phyloP scores from a whole-genome alignment of 1,140 invertebrate species.

The Meteorus sp. region DNA sequence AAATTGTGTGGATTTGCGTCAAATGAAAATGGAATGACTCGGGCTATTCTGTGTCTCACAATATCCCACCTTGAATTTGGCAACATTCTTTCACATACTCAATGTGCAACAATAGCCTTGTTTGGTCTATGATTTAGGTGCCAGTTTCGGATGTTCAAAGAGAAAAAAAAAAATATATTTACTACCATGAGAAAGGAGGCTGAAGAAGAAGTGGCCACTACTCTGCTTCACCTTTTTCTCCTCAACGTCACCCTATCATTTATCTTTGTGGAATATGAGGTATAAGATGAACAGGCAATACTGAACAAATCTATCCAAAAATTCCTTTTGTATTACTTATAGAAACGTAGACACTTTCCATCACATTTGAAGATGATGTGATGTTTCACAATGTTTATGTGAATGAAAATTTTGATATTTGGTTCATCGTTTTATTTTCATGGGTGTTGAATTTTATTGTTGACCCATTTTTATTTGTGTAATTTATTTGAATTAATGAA shows the following conservation, averaged over 20 bases:
- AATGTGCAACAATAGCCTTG: slow-evolving; percentile 54
- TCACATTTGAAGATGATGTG: too few relatives aligned
- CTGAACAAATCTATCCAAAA: neutral
- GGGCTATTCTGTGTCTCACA: slow-evolving; percentile 16
- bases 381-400: too few relatives aligned
- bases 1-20: too few relatives aligned
- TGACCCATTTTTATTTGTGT: too few relatives aligned
- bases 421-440: too few relatives aligned
- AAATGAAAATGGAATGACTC: too few relatives aligned
- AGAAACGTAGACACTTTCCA: too few relatives aligned
- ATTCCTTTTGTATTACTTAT: neutral
- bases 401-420: too few relatives aligned
- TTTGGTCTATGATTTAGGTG: slow-evolving; percentile 53
- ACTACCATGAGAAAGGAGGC: neutral
- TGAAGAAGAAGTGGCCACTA: too few relatives aligned
- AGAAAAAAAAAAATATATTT: neutral
- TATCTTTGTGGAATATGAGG: neutral
- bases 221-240: too few relatives aligned
- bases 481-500: too few relatives aligned
- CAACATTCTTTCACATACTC: slow-evolving; percentile 54
- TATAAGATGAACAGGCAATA: neutral
- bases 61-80: slow-evolving; percentile 46
- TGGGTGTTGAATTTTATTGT: too few relatives aligned
- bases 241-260: neutral
- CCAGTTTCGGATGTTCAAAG: slow-evolving; percentile 10